These are phyloP conservation scores for Chaetura pelagica DNA, from an alignment of 2,113 vertebrate genomes.

Conservation along the genomic window DNA sequence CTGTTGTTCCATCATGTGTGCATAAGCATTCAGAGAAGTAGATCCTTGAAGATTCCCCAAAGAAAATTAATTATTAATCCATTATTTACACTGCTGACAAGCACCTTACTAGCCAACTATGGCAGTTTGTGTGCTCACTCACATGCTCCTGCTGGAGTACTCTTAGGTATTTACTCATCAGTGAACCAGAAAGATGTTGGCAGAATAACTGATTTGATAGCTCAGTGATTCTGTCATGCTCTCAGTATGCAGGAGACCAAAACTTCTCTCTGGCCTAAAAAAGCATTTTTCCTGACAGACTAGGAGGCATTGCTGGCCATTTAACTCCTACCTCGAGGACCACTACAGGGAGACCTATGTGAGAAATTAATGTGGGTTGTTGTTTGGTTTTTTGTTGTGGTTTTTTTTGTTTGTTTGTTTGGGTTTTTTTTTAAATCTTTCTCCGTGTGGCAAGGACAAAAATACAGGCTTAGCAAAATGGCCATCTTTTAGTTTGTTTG, in stretches of 20 bases:
- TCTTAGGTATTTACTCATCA: not conserved
- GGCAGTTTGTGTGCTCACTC: not conserved
- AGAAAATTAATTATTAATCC: constrained; percentile 5
- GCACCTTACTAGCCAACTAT: not conserved
- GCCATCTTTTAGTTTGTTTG: not conserved
- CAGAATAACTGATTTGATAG: constrained; percentile 55
- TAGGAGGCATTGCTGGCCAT: not conserved
- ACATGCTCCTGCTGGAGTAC: not conserved
- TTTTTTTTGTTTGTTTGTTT: too few relatives aligned
- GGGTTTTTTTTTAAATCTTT: not conserved
- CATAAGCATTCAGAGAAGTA: not conserved
- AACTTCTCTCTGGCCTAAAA: constrained; percentile 9
- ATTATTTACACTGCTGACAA: not conserved
- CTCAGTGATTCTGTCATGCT: constrained; percentile 31
- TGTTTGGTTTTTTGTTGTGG: too few relatives aligned
- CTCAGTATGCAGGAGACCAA: constrained; percentile 1
- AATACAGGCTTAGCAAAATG: not conserved
- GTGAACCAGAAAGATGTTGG: constrained; percentile 52
- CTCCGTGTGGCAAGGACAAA: not conserved
- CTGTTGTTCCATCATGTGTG: not conserved
- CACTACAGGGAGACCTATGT: not conserved
- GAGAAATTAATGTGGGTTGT: not conserved
- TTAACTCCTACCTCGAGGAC: not conserved
- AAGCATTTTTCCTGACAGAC: not conserved
- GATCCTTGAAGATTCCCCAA: not conserved